phyloP scores from a whole-genome alignment of 2,888 invertebrate species.

The Caenorhabditis macrosperma region DNA sequence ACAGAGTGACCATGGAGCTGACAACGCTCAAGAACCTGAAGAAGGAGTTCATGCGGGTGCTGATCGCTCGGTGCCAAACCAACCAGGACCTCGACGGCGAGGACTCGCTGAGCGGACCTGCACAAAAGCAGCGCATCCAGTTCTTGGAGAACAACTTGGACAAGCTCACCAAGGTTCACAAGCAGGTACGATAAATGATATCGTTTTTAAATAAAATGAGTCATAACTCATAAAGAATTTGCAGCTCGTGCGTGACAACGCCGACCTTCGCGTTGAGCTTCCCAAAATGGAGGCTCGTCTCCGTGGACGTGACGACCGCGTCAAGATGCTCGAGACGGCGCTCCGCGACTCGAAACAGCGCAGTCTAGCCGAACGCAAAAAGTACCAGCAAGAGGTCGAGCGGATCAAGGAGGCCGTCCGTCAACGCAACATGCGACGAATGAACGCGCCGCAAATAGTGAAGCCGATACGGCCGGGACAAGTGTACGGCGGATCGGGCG shows the following conservation, averaged over 20 bases:
- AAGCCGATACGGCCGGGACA: slow-evolving; percentile 70
- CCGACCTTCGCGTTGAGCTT: slow-evolving; percentile 97
- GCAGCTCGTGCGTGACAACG: slow-evolving; percentile 98
- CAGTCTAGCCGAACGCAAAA: slow-evolving; percentile 97
- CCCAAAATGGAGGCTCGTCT: slow-evolving; percentile 98
- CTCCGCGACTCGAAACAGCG: slow-evolving; percentile 70
- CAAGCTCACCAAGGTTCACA: slow-evolving; percentile 92
- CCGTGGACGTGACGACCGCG: slow-evolving; percentile 97
- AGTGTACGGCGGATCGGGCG: slow-evolving; percentile 15
- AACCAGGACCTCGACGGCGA: slow-evolving; percentile 64
- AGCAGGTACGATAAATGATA: slow-evolving; percentile 82
- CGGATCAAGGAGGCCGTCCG: slow-evolving; percentile 99
- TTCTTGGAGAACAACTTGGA: slow-evolving; percentile 99
- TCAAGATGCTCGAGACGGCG: slow-evolving; percentile 90
- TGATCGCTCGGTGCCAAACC: slow-evolving; percentile 86
- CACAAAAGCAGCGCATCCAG: slow-evolving; percentile 99
- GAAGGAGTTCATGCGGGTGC: slow-evolving; percentile 97
- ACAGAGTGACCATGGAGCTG: slow-evolving; percentile 84
- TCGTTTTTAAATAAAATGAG: too few species aligned
- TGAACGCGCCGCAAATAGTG: slow-evolving; percentile 89
- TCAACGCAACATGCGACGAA: slow-evolving; percentile 96
- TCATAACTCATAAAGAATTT: too few species aligned
- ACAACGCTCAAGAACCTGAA: slow-evolving; percentile 94
- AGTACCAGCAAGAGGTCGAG: slow-evolving; percentile 85
- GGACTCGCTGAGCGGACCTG: slow-evolving; percentile 83